Evolutionary conservation across 2,888 invertebrate species (phyloP).

Genomic region (Scaptomyza reducta): DNA sequence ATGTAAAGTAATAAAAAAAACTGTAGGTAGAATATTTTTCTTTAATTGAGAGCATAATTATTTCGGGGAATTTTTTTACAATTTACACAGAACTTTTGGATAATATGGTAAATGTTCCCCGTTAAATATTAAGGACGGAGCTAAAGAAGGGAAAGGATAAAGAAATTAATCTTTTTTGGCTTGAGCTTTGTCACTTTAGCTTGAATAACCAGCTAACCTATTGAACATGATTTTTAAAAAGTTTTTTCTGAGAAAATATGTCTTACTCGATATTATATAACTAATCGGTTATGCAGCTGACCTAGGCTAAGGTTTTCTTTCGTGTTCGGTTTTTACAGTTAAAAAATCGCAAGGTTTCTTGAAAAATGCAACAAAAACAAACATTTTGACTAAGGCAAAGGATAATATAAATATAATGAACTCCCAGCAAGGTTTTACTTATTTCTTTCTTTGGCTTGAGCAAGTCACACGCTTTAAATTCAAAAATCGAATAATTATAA

Average conservation of each 20-base stretch:
- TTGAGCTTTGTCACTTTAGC: background rate
- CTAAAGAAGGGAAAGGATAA: rapidly evolving
- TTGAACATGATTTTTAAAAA: background rate
- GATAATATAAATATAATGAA: background rate
- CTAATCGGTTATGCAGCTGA: background rate
- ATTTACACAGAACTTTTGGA: background rate
- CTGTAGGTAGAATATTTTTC: too few relatives aligned
- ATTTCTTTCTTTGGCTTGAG: background rate
- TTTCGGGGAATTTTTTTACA: background rate
- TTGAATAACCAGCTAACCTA: background rate
- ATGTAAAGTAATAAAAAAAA: too few relatives aligned
- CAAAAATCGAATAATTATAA: background rate
- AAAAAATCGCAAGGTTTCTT: background rate
- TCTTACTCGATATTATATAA: background rate
- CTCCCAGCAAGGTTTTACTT: background rate
- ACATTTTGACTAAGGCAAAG: conserved; percentile 7
- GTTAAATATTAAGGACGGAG: background rate
- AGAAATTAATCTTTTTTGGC: background rate
- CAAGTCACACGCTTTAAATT: conserved; percentile 5
- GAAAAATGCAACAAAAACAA: background rate
- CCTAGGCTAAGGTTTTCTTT: background rate
- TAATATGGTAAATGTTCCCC: background rate
- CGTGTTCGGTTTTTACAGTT: background rate
- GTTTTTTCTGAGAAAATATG: background rate
- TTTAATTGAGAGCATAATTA: too few relatives aligned